Evolutionary conservation across 2,888 invertebrate genomes (phyloP).

Genomic region (Drosophila nr. medialis): DNA sequence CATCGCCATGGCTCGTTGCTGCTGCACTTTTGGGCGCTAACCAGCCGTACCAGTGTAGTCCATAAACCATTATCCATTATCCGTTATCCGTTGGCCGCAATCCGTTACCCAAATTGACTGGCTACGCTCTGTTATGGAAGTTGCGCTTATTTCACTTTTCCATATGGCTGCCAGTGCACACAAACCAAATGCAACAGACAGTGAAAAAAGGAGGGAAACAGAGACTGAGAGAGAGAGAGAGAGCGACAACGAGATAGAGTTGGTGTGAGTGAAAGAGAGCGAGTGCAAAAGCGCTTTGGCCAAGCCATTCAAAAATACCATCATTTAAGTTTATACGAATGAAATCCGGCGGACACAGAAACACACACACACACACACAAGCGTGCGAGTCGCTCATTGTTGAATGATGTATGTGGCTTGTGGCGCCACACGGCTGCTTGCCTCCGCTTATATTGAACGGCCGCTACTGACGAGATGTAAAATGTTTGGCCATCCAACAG

Average conservation of each 20-base stretch:
- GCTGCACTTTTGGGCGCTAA: constrained; percentile 10
- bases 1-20: not conserved
- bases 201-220: not conserved
- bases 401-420: constrained; percentile 70
- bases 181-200: not conserved
- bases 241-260: not conserved
- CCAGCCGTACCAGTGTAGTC: constrained; percentile 7
- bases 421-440: constrained; percentile 48
- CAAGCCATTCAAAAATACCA: constrained; percentile 54
- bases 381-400: constrained; percentile 42
- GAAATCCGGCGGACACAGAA: constrained; percentile 59
- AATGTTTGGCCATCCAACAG: constrained; percentile 57
- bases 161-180: constrained; percentile 60
- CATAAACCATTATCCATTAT: constrained; percentile 30
- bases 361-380: constrained; percentile 1
- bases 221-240: not conserved
- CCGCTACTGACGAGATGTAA: constrained; percentile 65
- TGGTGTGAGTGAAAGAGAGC: not conserved
- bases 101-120: constrained; percentile 56
- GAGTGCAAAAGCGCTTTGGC: constrained; percentile 15
- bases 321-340: constrained; percentile 72
- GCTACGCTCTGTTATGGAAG: constrained; percentile 47
- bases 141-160: constrained; percentile 70
- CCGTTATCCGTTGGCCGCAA: constrained; percentile 18
- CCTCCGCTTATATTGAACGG: constrained; percentile 31